phyloP scores from a whole-genome alignment of 2,888 invertebrate species.

The Tetranychus piercei region DNA sequence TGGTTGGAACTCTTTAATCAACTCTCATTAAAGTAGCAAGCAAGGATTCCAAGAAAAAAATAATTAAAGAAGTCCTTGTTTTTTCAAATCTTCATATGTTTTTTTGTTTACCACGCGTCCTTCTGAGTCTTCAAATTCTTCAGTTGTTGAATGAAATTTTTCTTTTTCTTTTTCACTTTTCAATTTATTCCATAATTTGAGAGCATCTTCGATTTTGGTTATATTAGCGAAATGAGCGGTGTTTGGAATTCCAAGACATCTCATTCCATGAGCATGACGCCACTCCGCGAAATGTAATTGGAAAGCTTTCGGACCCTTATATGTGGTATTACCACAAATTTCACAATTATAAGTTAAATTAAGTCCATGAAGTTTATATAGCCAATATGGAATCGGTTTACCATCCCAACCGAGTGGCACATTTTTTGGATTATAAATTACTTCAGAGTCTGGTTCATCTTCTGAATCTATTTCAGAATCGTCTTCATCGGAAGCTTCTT shows the following conservation, averaged over 20 bases:
- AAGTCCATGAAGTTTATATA: slow-evolving; percentile 93
- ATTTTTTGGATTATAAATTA: slow-evolving; percentile 98
- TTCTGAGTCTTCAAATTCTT: slow-evolving; percentile 89
- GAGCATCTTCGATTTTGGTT: slow-evolving; percentile 91
- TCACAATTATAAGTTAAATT: slow-evolving; percentile 98
- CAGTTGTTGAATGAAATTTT: slow-evolving; percentile 53
- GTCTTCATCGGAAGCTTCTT: slow-evolving; percentile 65
- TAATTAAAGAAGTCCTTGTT: slow-evolving; percentile 74
- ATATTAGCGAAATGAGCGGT: slow-evolving; percentile 99
- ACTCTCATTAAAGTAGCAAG: too few relatives aligned
- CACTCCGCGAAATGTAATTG: slow-evolving; percentile 91
- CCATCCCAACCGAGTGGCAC: slow-evolving; percentile 97
- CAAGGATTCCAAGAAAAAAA: too few relatives aligned
- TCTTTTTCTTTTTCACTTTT: slow-evolving; percentile 86
- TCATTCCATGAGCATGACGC: slow-evolving; percentile 68
- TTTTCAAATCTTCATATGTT: slow-evolving; percentile 85
- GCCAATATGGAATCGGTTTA: slow-evolving; percentile 75
- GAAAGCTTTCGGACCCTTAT: slow-evolving; percentile 97
- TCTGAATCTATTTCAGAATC: slow-evolving; percentile 54
- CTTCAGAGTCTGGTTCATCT: slow-evolving; percentile 67
- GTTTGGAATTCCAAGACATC: slow-evolving; percentile 95
- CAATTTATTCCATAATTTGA: slow-evolving; percentile 91
- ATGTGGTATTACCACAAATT: slow-evolving; percentile 95
- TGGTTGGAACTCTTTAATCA: too few relatives aligned
- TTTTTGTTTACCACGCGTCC: slow-evolving; percentile 98